Conservation (phyloP, 2,888 invertebrate genomes). For the Bombyx huttoni region DNA sequence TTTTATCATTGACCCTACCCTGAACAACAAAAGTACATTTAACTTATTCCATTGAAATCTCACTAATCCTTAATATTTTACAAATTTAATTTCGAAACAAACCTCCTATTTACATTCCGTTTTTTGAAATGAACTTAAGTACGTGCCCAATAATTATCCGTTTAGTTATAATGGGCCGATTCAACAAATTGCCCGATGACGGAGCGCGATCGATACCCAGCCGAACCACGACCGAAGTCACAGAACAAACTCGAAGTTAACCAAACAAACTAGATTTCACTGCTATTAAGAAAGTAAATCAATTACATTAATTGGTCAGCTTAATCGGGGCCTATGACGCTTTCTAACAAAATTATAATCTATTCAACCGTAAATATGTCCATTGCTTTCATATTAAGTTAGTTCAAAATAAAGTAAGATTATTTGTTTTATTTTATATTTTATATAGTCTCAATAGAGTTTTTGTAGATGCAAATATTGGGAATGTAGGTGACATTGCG, state of each 20-base stretch:
- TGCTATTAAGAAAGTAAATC: constrained; percentile 17
- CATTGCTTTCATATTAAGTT: too few species aligned
- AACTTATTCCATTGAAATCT: too few species aligned
- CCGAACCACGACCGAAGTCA: constrained; percentile 4
- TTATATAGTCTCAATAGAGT: too few species aligned
- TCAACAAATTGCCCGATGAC: constrained; percentile 1
- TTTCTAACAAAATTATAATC: background rate
- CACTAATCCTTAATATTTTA: background rate
- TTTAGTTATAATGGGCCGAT: background rate
- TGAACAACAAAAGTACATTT: too few species aligned
- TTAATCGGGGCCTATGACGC: background rate
- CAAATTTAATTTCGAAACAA: background rate
- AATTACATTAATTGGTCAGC: constrained; percentile 21
- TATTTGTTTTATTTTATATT: too few species aligned
- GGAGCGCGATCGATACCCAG: constrained; percentile 6
- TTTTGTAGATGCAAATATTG: too few species aligned
- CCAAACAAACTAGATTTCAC: constrained; percentile 16
- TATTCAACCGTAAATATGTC: too few species aligned
- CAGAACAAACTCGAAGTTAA: constrained; percentile 13
- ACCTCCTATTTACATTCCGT: background rate
- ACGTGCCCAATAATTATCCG: background rate
- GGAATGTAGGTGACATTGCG: too few species aligned
- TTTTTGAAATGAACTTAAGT: background rate
- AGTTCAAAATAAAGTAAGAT: too few species aligned
- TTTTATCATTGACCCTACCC: too few species aligned